Base-by-base conservation (phyloP, 2,113 vertebrate species). In the Spheniscus mendiculus region DNA sequence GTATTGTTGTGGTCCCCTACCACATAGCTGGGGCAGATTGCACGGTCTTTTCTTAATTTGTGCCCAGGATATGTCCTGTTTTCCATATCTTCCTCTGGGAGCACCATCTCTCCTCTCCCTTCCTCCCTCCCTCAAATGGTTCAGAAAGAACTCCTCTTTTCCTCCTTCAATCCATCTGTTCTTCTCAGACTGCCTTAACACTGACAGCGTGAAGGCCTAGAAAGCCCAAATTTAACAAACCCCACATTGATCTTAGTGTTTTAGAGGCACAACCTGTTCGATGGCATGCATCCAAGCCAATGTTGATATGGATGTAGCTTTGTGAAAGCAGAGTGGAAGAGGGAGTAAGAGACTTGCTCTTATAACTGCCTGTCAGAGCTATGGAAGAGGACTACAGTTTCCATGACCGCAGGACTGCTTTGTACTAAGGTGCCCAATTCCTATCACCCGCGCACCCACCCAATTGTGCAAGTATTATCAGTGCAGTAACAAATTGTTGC, bases 101-200 rank as follows among this genome's bases (percentile, higher is more conserved):
- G 3, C 12, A 83, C 8, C 44, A 66, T 18, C 8, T 18, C 29
- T 88, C 56, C 56, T 59, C 71, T 86, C 17, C 32, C 44, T 76
- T 86, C 50, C 32, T n/a, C 80, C 34, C 50, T 77, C 83, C 40
- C 27, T n/a, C 80, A 62, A n/a, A 36, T 13, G 14, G 55, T 84
- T 89, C 80, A 87, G 44, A 23, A 71, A 92, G 55, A 94, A 87
- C 47, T 81, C 85, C 34, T 62, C 90, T 92, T 77, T 89, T 67
- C 63, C 72, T 89, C 83, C 94, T 93, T 95, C 80, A 79, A 36
- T 59, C 83, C 80, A 97, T 96, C 91, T 95, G 96, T 76, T 96
- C 87, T 96, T 36, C 34, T 94, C 77, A 82, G 77, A 40, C 53
- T 95, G 65, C 69, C 62, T 87, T 92, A 92, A 78, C 53, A 79